Evolutionary conservation across 2,888 invertebrate species (phyloP).

Genomic region (Octonoba sinensis): DNA sequence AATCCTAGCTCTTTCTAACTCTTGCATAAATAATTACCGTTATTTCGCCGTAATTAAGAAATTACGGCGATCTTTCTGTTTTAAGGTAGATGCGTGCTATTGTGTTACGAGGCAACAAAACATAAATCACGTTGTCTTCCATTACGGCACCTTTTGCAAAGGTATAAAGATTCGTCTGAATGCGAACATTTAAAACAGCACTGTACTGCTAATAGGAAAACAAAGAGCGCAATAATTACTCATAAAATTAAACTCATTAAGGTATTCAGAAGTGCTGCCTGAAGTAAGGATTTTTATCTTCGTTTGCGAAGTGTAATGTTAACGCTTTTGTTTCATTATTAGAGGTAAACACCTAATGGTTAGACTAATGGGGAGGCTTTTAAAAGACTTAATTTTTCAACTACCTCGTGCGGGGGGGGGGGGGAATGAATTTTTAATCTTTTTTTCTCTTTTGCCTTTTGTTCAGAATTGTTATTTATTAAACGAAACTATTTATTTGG

Average conservation of each 20-base stretch:
- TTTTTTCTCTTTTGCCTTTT: too few species aligned
- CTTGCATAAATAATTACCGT: slow-evolving; percentile 50
- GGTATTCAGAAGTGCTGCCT: slow-evolving; percentile 8
- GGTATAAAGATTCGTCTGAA: slow-evolving; percentile 39
- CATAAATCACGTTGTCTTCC: slow-evolving; percentile 53
- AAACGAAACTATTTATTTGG: too few species aligned
- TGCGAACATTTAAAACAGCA: slow-evolving; percentile 14
- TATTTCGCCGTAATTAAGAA: slow-evolving; percentile 58
- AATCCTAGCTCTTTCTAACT: too few species aligned
- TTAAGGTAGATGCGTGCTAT: slow-evolving; percentile 24
- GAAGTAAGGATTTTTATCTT: too few species aligned
- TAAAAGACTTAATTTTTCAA: too few species aligned
- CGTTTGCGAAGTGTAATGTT: too few species aligned
- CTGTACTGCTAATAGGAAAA: slow-evolving; percentile 33
- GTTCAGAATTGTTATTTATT: too few species aligned
- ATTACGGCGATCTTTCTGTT: slow-evolving; percentile 38
- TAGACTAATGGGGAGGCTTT: too few species aligned
- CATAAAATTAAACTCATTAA: slow-evolving; percentile 62
- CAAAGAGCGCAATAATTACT: slow-evolving; percentile 52
- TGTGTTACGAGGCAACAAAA: slow-evolving; percentile 24
- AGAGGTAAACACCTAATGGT: too few species aligned
- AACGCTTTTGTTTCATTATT: too few species aligned
- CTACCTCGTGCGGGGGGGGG: too few species aligned
- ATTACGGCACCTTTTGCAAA: slow-evolving; percentile 30
- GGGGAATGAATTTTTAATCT: too few species aligned